A percentile compares a stretch with the other conserved stretches of the same genome.
These are phyloP conservation scores for Scophthalmus maximus DNA, from an alignment of 2,113 vertebrate genomes.

Conservation along the genomic window DNA sequence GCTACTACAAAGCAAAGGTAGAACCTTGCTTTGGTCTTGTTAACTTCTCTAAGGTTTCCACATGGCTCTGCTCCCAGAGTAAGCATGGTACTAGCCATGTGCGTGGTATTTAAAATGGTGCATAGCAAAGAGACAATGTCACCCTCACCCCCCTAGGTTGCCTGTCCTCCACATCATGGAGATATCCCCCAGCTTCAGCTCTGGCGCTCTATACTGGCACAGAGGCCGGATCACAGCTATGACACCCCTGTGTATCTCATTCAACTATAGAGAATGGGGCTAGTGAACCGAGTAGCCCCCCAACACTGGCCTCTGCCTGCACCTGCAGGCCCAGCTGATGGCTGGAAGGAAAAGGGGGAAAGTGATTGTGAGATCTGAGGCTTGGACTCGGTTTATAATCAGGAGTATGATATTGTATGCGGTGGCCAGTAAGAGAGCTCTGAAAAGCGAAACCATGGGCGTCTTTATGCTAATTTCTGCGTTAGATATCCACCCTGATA, in stretches of 20 bases:
- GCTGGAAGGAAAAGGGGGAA: constrained; percentile 31
- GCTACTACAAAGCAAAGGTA: background rate
- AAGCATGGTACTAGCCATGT: constrained; percentile 3
- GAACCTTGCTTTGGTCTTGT: background rate
- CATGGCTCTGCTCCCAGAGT: background rate
- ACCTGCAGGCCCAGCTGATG: constrained; percentile 74
- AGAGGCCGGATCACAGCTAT: constrained; percentile 54
- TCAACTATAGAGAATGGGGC: constrained; percentile 76
- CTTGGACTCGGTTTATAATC: constrained; percentile 16
- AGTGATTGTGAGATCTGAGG: constrained; percentile 26
- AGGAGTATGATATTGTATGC: background rate
- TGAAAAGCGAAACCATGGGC: background rate
- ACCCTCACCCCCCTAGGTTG: background rate
- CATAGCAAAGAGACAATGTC: constrained; percentile 9
- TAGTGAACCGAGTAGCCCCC: constrained; percentile 77
- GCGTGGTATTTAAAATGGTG: constrained; percentile 25
- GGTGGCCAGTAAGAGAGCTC: background rate
- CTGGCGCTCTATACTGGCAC: constrained; percentile 30
- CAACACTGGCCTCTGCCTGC: constrained; percentile 73
- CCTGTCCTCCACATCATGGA: constrained; percentile 12
- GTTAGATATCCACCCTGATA: constrained; percentile 1
- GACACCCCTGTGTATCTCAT: constrained; percentile 78
- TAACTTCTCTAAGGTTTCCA: background rate
- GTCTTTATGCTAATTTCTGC: constrained; percentile 7
- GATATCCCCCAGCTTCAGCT: constrained; percentile 19